Evolutionary conservation across 2,797 vertebrate genomes (phyloP).

Genomic region (Hypotaenidia philippensis): DNA sequence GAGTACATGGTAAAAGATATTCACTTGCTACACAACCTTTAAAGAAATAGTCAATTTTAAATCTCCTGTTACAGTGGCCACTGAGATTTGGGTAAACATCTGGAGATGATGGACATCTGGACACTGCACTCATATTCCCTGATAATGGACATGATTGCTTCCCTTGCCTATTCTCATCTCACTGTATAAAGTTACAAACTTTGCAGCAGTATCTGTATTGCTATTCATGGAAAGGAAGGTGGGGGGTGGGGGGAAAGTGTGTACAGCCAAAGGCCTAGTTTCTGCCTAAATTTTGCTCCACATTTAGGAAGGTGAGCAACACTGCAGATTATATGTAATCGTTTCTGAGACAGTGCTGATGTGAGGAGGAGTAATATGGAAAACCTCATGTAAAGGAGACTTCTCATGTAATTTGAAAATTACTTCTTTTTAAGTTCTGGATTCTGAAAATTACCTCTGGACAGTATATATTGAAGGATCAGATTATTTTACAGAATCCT

Average conservation of each 20-base stretch:
- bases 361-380: background rate
- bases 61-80: background rate
- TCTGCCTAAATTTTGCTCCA: background rate
- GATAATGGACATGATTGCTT: background rate
- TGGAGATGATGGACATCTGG: background rate
- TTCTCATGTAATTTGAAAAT: background rate
- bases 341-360: background rate
- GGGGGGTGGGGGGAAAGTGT: too few relatives aligned
- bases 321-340: background rate
- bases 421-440: background rate
- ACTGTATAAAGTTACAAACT: background rate
- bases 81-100: background rate
- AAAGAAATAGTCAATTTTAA: background rate
- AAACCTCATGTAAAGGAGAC: background rate
- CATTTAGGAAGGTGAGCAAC: background rate
- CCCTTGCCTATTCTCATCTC: background rate
- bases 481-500: background rate
- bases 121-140: rapidly evolving
- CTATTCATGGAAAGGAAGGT: background rate
- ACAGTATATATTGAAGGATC: background rate
- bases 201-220: background rate
- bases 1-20: background rate
- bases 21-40: background rate
- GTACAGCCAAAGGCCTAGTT: background rate
- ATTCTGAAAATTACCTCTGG: background rate